A percentile compares a stretch with the other conserved stretches of the same genome.
These are phyloP conservation scores for Eulithis testata DNA, from an alignment of 2,888 invertebrate genomes.

Conservation along the genomic window DNA sequence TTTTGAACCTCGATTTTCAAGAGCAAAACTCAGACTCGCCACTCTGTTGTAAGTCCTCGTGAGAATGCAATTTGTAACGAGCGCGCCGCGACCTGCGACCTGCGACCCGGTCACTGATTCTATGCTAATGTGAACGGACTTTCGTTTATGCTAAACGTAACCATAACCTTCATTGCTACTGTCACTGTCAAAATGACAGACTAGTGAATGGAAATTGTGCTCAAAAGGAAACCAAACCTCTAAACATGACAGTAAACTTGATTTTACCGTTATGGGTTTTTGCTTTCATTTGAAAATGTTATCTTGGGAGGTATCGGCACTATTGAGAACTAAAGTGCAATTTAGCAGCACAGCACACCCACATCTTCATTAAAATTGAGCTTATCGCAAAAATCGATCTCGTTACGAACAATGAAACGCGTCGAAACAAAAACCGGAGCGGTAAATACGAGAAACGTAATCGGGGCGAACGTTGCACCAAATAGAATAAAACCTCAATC, in stretches of 20 bases:
- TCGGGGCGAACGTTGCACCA: slow-evolving; percentile 75
- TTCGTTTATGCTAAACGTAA: slow-evolving; percentile 55
- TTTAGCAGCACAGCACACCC: slow-evolving; percentile 66
- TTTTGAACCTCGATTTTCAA: too few species aligned
- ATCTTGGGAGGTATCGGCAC: slow-evolving; percentile 25
- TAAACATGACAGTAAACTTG: too few species aligned
- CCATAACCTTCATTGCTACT: slow-evolving; percentile 33
- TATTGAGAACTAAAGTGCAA: slow-evolving; percentile 49
- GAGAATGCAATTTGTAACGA: slow-evolving; percentile 72
- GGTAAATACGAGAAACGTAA: slow-evolving; percentile 81
- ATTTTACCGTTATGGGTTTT: too few species aligned
- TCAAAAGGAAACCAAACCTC: too few species aligned
- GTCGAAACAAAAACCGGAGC: slow-evolving; percentile 79
- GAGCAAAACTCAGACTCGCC: background rate
- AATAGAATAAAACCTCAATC: slow-evolving; percentile 83
- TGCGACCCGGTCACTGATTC: slow-evolving; percentile 60
- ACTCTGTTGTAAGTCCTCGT: slow-evolving; percentile 57
- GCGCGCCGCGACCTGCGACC: slow-evolving; percentile 57
- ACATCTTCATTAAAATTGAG: slow-evolving; percentile 79
- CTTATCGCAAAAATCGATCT: slow-evolving; percentile 81
- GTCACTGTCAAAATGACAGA: slow-evolving; percentile 1
- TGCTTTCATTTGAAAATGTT: background rate
- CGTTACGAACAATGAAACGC: slow-evolving; percentile 81
- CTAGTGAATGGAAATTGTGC: background rate
- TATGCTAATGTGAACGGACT: slow-evolving; percentile 70